phyloP scores from a whole-genome alignment of 2,888 invertebrate genomes.

The Mycalesis mineus region DNA sequence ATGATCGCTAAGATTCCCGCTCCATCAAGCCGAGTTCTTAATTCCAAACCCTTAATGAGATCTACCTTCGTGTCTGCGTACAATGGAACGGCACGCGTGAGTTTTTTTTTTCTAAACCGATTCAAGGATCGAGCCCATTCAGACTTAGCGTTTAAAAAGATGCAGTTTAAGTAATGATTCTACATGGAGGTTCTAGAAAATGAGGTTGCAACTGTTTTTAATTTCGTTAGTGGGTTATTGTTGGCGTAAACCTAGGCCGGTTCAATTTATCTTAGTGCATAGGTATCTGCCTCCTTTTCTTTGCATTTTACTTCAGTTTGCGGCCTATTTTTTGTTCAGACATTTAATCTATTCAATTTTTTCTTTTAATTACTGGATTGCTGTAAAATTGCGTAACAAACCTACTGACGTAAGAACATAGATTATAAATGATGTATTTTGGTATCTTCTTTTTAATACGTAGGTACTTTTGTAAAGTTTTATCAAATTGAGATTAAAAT shows the following conservation, averaged over 20 bases:
- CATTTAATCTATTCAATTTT: slow-evolving; percentile 25
- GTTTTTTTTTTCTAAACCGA: slow-evolving; percentile 48
- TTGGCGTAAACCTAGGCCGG: slow-evolving; percentile 34
- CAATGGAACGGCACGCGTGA: slow-evolving; percentile 71
- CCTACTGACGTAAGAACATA: background rate
- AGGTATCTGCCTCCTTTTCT: slow-evolving; percentile 31
- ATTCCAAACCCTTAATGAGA: slow-evolving; percentile 73
- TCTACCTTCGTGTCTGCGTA: slow-evolving; percentile 70
- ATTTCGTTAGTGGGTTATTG: slow-evolving; percentile 55
- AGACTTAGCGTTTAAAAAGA: slow-evolving; percentile 69
- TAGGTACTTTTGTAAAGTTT: background rate
- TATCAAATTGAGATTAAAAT: no score
- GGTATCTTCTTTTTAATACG: no score
- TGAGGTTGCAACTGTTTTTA: slow-evolving; percentile 46
- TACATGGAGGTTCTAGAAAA: slow-evolving; percentile 42
- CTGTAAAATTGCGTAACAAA: background rate
- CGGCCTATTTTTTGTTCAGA: slow-evolving; percentile 27
- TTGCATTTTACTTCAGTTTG: slow-evolving; percentile 30
- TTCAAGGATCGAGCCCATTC: slow-evolving; percentile 64
- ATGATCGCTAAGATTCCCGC: slow-evolving; percentile 74
- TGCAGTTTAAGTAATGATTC: slow-evolving; percentile 73
- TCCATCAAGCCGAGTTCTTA: slow-evolving; percentile 68
- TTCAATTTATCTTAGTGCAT: slow-evolving; percentile 35
- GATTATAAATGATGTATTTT: no score
- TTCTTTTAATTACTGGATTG: slow-evolving; percentile 13